phyloP scores from a whole-genome alignment of 2,797 vertebrate genomes.

The Poliocrania exsul region DNA sequence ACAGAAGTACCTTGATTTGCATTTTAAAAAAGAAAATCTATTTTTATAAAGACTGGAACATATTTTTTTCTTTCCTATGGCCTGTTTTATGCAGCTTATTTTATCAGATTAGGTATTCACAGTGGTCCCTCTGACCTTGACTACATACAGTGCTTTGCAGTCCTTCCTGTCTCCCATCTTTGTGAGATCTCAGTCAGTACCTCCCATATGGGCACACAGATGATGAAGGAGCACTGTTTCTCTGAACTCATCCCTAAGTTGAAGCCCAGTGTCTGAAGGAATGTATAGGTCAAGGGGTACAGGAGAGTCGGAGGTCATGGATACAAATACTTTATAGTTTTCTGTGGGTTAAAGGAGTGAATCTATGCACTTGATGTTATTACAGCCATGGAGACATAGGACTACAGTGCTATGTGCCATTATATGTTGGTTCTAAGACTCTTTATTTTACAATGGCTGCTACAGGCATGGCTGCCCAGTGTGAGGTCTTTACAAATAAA shows the following conservation, averaged over 20 bases:
- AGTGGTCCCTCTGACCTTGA: neutral
- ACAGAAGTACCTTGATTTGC: neutral
- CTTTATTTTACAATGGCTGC: neutral
- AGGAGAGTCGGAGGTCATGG: neutral
- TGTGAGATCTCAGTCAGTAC: neutral
- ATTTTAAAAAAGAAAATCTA: neutral
- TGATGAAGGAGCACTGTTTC: neutral
- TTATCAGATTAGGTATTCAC: neutral
- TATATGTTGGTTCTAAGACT: neutral
- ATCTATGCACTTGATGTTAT: neutral
- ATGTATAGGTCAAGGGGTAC: neutral
- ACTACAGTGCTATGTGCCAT: neutral
- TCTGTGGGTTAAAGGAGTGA: neutral
- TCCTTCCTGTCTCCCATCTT: neutral
- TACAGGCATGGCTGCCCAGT: neutral
- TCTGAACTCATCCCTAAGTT: neutral
- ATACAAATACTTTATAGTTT: neutral
- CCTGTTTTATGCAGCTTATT: neutral
- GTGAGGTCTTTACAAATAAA: neutral
- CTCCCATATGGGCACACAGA: accelerated
- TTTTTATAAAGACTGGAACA: neutral
- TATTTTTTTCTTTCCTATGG: neutral
- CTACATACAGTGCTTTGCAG: neutral
- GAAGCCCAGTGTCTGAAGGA: neutral
- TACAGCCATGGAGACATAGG: neutral